These are phyloP conservation scores for Brachypodius melanocephalos DNA, from an alignment of 2,113 vertebrate genomes.

Conservation along the genomic window DNA sequence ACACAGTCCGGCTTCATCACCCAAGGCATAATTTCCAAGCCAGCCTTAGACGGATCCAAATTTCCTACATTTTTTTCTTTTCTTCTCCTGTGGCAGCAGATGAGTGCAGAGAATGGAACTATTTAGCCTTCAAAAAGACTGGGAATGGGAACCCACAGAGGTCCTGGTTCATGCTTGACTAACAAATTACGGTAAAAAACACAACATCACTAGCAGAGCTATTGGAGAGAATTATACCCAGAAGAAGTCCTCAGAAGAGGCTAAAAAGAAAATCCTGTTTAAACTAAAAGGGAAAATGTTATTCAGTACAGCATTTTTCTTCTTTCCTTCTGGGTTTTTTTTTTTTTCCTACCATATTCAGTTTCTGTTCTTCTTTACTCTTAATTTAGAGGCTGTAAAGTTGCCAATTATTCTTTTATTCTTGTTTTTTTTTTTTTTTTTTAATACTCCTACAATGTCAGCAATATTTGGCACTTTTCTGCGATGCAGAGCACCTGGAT, in stretches of 20 bases:
- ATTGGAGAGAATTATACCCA: conserved; percentile 46
- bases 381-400: background rate
- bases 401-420: background rate
- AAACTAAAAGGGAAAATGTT: conserved; percentile 46
- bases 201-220: conserved; percentile 26
- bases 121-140: conserved; percentile 34
- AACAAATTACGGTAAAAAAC: conserved; percentile 62
- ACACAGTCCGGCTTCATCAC: conserved; percentile 34
- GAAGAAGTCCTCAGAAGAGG: conserved; percentile 34
- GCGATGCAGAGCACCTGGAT: background rate
- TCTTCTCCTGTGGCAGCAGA: conserved; percentile 44
- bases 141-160: conserved; percentile 43
- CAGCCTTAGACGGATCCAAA: conserved; percentile 7
- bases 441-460: background rate
- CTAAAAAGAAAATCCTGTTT: conserved; percentile 40
- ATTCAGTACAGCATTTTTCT: conserved; percentile 22
- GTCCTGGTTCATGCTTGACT: conserved; percentile 61
- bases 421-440: background rate
- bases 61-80: conserved; percentile 58
- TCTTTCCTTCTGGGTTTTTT: background rate
- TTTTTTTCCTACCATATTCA: background rate
- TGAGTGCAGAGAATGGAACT: conserved; percentile 29
- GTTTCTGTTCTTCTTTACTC: conserved; percentile 18
- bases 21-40: conserved; percentile 42
- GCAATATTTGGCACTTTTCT: background rate